Evolutionary conservation across 2,797 vertebrate species (phyloP).

Genomic region (Apogon talboti): DNA sequence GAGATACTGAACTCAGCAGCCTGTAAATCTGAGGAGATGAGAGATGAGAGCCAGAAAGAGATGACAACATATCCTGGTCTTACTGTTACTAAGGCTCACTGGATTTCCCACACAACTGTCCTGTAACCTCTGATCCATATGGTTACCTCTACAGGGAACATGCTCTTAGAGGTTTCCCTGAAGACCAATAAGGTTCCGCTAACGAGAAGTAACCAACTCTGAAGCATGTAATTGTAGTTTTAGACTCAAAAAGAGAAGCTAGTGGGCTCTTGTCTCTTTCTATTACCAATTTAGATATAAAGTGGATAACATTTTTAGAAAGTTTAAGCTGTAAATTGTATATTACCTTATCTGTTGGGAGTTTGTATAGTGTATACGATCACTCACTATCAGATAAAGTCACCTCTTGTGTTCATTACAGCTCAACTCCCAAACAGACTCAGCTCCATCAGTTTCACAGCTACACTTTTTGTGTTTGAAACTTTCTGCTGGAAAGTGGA

Average conservation of each 20-base stretch:
- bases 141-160: constrained; percentile 24
- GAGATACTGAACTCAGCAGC: constrained; percentile 52
- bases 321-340: constrained; percentile 21
- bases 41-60: constrained; percentile 47
- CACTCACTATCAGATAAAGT: constrained; percentile 47
- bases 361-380: constrained; percentile 34
- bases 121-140: constrained; percentile 43
- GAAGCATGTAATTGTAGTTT: constrained; percentile 20
- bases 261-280: constrained; percentile 8
- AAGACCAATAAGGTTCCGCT: constrained; percentile 39
- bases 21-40: constrained; percentile 60
- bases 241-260: constrained; percentile 8
- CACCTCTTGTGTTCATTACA: constrained; percentile 35
- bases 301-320: constrained; percentile 29
- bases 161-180: constrained; percentile 41
- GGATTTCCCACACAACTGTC: constrained; percentile 39
- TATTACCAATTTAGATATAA: constrained; percentile 13
- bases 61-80: constrained; percentile 33
- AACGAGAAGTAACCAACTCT: constrained; percentile 19
- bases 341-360: constrained; percentile 30
- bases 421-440: constrained; percentile 26
- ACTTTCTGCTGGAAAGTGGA: constrained; percentile 29
- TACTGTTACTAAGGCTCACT: constrained; percentile 35
- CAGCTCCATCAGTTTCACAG: constrained; percentile 37
- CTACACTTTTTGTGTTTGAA: constrained; percentile 39